These are phyloP conservation scores for Eurystomus gularis DNA, from an alignment of 2,113 vertebrate species.

Conservation along the genomic window DNA sequence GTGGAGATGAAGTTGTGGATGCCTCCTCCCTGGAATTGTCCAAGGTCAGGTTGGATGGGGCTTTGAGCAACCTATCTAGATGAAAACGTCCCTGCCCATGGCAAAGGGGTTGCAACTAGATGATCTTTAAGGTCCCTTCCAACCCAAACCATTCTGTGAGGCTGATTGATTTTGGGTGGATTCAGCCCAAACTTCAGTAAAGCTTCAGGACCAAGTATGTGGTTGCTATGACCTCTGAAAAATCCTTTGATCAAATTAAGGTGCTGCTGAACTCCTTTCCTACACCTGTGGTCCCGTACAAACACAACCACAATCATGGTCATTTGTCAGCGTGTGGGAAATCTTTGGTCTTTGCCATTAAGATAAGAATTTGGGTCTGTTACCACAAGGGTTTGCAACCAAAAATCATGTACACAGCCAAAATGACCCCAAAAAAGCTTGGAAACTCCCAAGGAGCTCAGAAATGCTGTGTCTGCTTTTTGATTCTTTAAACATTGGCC, in stretches of 20 bases:
- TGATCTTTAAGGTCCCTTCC: too few relatives aligned
- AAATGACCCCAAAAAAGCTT: not conserved
- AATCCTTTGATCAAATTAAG: not conserved
- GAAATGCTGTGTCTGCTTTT: not conserved
- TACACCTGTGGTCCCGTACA: not conserved
- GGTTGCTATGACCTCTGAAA: not conserved
- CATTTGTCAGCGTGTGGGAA: fast-evolving
- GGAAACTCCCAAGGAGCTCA: not conserved
- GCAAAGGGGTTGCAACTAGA: too few relatives aligned
- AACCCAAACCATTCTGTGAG: too few relatives aligned
- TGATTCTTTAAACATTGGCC: not conserved
- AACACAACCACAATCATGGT: fast-evolving
- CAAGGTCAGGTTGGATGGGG: too few relatives aligned
- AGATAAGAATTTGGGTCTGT: not conserved
- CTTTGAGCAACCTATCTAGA: too few relatives aligned
- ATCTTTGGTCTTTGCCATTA: not conserved
- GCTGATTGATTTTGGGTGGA: not conserved
- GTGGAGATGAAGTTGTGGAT: not conserved
- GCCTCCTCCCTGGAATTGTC: too few relatives aligned
- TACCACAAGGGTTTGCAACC: not conserved
- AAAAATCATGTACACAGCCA: not conserved
- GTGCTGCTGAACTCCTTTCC: not conserved
- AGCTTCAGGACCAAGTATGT: not conserved
- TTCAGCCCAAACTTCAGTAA: not conserved
- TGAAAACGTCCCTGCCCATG: too few relatives aligned